Evolutionary conservation across 2,113 vertebrate species (phyloP).

Genomic region (Pseudois nayaur): DNA sequence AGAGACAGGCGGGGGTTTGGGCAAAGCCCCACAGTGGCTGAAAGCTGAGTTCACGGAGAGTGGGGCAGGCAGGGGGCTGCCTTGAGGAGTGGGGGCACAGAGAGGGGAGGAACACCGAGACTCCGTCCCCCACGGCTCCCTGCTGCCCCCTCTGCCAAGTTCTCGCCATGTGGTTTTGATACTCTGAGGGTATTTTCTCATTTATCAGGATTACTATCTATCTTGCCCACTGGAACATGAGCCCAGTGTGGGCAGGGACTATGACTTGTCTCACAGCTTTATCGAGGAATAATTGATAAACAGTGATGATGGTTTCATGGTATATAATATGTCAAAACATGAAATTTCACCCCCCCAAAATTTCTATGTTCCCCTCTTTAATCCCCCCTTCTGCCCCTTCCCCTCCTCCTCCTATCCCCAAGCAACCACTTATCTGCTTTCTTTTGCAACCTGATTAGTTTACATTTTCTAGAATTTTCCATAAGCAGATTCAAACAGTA

Average conservation of each 20-base stretch:
- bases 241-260: background rate
- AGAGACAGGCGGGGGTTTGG: background rate
- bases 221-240: background rate
- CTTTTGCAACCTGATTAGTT: background rate
- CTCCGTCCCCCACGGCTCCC: accelerated
- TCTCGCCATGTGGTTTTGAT: background rate
- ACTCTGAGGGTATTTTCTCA: background rate
- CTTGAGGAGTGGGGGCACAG: background rate
- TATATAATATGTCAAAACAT: background rate
- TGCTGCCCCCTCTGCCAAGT: too few relatives aligned
- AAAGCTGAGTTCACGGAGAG: accelerated
- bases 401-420: background rate
- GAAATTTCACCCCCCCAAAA: background rate
- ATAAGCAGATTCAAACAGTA: background rate
- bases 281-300: background rate
- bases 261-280: background rate
- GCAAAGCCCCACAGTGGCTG: background rate
- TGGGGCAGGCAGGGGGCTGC: background rate
- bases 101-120: background rate
- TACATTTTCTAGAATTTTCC: conserved; percentile 5
- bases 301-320: background rate
- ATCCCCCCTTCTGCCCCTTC: background rate
- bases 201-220: background rate
- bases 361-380: background rate
- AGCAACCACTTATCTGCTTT: background rate